phyloP scores from a whole-genome alignment of 2,113 vertebrate species.

The Pavo muticus region DNA sequence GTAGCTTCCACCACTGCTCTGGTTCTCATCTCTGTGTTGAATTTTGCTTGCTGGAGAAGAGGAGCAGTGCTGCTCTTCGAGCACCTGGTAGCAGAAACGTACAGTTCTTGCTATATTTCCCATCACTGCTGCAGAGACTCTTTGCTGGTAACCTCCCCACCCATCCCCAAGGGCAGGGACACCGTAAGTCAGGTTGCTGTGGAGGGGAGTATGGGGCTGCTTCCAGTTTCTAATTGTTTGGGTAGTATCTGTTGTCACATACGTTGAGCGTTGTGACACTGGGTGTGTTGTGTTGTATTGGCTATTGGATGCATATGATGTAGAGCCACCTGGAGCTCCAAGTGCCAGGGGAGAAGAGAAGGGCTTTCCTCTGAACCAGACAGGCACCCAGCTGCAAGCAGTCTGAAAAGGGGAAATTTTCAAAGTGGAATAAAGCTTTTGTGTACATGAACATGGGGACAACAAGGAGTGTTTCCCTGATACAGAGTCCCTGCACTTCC shows the following conservation, averaged over 20 bases:
- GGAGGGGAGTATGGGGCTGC: not conserved
- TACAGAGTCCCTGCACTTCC: not conserved
- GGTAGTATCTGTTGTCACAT: fast-evolving
- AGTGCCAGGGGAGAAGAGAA: not conserved
- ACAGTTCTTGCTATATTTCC: fast-evolving
- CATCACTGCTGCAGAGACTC: fast-evolving
- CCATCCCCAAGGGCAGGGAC: not conserved
- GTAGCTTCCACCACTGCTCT: not conserved
- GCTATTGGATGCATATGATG: not conserved
- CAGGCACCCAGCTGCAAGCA: fast-evolving
- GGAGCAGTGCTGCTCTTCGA: not conserved
- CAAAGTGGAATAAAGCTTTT: not conserved
- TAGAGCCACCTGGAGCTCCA: not conserved
- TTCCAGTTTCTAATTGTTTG: not conserved
- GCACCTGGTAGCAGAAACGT: not conserved
- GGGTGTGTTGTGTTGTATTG: not conserved
- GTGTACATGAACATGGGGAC: not conserved
- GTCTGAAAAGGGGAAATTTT: not conserved
- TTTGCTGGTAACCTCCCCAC: not conserved
- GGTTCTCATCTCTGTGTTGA: not conserved
- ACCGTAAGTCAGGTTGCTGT: not conserved
- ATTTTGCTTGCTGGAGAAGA: not conserved
- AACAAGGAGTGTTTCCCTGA: not conserved
- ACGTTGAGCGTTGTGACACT: fast-evolving
- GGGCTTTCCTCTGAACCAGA: not conserved